Base-by-base conservation (phyloP, 1,140 invertebrate genomes). In the Triops cancriformis region DNA sequence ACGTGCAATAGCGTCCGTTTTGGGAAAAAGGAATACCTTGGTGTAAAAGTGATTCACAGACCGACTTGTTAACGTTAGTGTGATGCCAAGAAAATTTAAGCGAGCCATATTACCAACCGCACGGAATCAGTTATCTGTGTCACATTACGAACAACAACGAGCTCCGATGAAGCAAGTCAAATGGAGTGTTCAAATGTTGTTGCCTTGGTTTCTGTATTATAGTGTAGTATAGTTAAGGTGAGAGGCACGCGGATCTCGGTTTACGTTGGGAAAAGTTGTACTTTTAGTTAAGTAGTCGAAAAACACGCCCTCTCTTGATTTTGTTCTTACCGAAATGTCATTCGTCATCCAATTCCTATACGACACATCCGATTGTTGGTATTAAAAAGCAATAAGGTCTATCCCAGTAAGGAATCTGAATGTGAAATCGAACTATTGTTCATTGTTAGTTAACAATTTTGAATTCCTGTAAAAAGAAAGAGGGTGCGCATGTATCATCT, bases 171-270 rank as follows among this genome's bases (percentile, higher is more conserved):
- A 23, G 6, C 51, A 64, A 37, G 31, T 37, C 31, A 37, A 37
- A 64, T 18, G 51, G 51, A 64, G 23, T 14, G 18, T 45, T 45
- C 43, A 11, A 14, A 0, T 64, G 6, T 64, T 64, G 51, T 64
- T 9, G 51, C 51, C 51, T 64, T 23, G n/a, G 51, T 64, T 37
- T 64, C 18, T 64, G 51, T 64, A 64, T 23, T 23, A 64, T 64
- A 64, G 51, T 64, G 51, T 64, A 64, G 51, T 64, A 64, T 64
- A 64, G 31, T 64, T 64, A 64, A 64, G 45, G 51, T 64, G 51
- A n/a, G 51, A 37, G 31, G 31, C 31, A 23, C 51, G 23, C 51
- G 51, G 51, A 23, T 64, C 51, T 64, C 51, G 51, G 51, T 64
- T 64, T 64, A 23, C 18, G 31, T 37, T 37, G 23, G 23, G 51